Percentiles rank a stretch among this genome's conserved stretches.
Evolutionary conservation across 2,113 vertebrate species (phyloP).

Genomic region (Saguinus imperator): DNA sequence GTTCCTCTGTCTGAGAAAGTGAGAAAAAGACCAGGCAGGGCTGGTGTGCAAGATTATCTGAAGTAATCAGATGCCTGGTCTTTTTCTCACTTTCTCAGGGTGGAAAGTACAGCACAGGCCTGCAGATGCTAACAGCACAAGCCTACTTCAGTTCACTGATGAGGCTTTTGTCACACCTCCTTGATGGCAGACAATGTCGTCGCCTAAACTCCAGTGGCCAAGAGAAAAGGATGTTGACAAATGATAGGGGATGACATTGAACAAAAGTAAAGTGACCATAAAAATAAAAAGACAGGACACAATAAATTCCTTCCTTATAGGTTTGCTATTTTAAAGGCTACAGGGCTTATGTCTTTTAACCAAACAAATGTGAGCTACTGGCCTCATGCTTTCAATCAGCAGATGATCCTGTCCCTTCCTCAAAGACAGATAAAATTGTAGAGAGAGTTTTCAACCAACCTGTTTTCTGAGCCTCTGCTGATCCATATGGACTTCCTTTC

Average conservation of each 20-base stretch:
- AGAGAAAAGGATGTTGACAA: not conserved
- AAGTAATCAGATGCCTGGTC: not conserved
- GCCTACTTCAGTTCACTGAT: not conserved
- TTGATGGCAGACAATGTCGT: not conserved
- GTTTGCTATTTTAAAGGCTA: not conserved
- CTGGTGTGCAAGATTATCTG: not conserved
- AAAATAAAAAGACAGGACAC: not conserved
- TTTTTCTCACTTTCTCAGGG: not conserved
- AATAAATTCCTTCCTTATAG: not conserved
- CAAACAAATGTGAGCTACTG: not conserved
- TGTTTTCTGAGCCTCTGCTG: slow-evolving; percentile 85
- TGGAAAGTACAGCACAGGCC: not conserved
- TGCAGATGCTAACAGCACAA: not conserved
- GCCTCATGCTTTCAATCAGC: not conserved
- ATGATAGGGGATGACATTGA: not conserved
- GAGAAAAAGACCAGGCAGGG: not conserved
- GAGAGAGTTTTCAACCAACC: slow-evolving; percentile 82
- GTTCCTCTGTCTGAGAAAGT: not conserved
- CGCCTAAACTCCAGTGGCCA: not conserved
- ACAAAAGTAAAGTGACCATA: not conserved
- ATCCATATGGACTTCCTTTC: slow-evolving; percentile 85
- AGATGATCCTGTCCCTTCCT: not conserved
- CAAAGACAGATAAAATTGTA: not conserved
- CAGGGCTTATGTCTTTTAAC: not conserved
- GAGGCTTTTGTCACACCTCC: not conserved